Base-by-base conservation (phyloP, 2,888 invertebrate genomes). In the Apamea monoglypha region DNA sequence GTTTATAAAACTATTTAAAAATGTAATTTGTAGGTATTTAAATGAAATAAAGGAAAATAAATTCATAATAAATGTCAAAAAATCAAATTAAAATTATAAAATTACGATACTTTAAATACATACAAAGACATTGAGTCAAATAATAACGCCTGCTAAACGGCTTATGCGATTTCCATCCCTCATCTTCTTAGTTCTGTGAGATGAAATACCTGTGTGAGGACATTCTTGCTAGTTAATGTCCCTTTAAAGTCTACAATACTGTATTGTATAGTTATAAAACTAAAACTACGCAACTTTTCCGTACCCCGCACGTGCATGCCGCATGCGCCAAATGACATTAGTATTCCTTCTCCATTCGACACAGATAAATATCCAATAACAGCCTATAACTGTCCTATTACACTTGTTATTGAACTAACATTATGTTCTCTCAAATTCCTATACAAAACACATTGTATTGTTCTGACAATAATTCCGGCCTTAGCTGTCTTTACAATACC, bases 341-440 rank as follows among this genome's bases (percentile, higher is more conserved):
- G 83, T 88, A 88, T 88, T 88, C 88, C 50, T 79, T 53, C 63
- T 74, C 47, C 83, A 83, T 85, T 68, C 82, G 21, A 59, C 32
- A n/a, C 78, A 88, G 71, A 88, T 88, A 88, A 88, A 88, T 88
- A 87, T 87, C 72, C 67, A 74, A 78, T 87, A 88, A 88, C 79
- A 76, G 73, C 85, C 83, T 85, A 77, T 87, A 81, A 88, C 75
- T 83, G 87, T 88, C 88, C 74, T 78, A 81, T 80, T 87, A 80
- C 61, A 75, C 47, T 81, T 83, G 81, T 87, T 87, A 88, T 87
- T 83, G 87, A 83, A 88, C 83, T 81, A 77, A 78, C 67, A 82
- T 87, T 76, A 78, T 78, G 53, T 14, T 74, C 61, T 72, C 63
- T 78, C 82, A 76, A 74, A 84, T 68, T 75, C 59, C 53, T 74